Conservation (phyloP, 2,113 vertebrate species). For the Podarcis cretensis region DNA sequence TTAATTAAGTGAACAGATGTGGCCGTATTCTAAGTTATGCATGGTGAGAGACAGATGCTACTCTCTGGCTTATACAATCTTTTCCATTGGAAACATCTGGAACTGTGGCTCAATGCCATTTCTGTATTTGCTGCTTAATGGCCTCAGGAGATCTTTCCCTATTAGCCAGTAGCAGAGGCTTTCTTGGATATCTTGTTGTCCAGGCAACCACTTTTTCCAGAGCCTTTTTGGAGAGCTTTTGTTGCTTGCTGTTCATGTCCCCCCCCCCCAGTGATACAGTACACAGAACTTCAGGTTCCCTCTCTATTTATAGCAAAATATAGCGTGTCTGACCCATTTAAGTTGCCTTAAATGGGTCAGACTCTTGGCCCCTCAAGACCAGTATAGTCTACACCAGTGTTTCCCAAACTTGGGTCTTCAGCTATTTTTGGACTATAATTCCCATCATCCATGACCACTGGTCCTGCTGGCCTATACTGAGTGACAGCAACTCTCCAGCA, state of each 20-base stretch:
- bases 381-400: no score
- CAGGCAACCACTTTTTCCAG: constrained; percentile 64
- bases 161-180: constrained; percentile 64
- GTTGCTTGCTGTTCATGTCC: constrained; percentile 24
- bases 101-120: constrained; percentile 63
- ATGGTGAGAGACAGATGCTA: constrained; percentile 77
- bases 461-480: no score
- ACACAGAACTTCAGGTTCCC: background rate
- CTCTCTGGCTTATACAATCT: constrained; percentile 61
- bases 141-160: constrained; percentile 59
- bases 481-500: no score
- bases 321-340: no score
- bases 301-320: constrained; percentile 1
- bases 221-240: constrained; percentile 58
- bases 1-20: constrained; percentile 74
- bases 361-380: no score
- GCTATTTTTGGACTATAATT: no score
- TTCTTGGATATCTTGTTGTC: constrained; percentile 59
- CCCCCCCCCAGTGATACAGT: no score
- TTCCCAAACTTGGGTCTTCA: no score
- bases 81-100: constrained; percentile 79
- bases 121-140: constrained; percentile 54
- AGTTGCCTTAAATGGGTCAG: no score
- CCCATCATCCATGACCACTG: no score
- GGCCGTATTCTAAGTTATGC: constrained; percentile 61